Base-by-base conservation (phyloP, 2,888 invertebrate species). In the Cactoblastis cactorum region DNA sequence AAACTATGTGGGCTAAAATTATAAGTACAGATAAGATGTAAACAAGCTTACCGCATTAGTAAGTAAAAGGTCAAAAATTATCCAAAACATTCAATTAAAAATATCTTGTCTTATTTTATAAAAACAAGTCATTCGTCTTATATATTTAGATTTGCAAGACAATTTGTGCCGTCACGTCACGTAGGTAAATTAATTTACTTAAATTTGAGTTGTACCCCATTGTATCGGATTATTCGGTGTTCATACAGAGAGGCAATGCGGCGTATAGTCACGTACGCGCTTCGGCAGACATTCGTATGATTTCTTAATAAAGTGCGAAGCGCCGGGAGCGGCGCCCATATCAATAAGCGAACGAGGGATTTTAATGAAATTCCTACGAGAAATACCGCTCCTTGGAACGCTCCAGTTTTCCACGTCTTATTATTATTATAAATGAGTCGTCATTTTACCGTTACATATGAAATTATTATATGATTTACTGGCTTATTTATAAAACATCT, bases 281-380 rank as follows among this genome's bases (percentile, higher is more conserved):
- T 78, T 75, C 77, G 71, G 57, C 74, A 66, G 43, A 80, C 81
- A 80, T 85, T 82, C 83, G 83, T 83, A 80, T 84, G 85, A 83
- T 82, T 82, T 84, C 83, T 84, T 85, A 84, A 86, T 86, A 86
- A 84, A 85, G 85, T 81, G 80, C 77, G 83, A 77, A 71, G 72
- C 77, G 69, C 66, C 75, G 75, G 65, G 69, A 67, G 71, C 67
- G 83, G 77, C 83, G 71, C 80, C 83, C 84, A 85, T 84, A 84
- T 84, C 84, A 85, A 85, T 86, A 86, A 84, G 84, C 77, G 80
- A 65, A 58, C 51, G 57, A 66, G 65, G 60, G 74, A 77, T 78
- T 79, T 80, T 80, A 79, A 80, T 79, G 79, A 79, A 80, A 80
- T 80, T 80, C 80, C 67, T 65, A 63, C 65, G 61, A 65, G 71